Evolutionary conservation across 1,140 invertebrate species (phyloP).

Genomic region (Anagrus nilaparvatae): DNA sequence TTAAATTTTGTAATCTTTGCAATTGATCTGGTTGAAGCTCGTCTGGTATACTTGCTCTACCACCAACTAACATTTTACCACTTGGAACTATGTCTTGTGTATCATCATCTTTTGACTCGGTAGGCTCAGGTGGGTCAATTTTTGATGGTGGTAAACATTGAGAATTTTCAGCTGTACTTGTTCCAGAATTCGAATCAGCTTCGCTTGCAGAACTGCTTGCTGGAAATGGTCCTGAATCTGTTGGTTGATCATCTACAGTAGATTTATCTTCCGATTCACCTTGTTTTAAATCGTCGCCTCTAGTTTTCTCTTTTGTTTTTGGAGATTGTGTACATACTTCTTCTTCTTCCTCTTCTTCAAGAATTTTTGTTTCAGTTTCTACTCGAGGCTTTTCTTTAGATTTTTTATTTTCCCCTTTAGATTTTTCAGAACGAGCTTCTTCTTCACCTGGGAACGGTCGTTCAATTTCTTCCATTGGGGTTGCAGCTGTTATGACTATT

Average conservation of each 20-base stretch:
- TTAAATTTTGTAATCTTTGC: constrained; percentile 70
- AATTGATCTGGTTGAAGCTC: constrained; percentile 76
- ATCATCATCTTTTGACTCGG: constrained; percentile 20
- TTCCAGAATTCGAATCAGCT: constrained; percentile 47
- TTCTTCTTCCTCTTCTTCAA: constrained; percentile 24
- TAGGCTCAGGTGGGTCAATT: constrained; percentile 28
- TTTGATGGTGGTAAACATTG: constrained; percentile 39
- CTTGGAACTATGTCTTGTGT: constrained; percentile 29
- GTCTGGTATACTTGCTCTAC: constrained; percentile 69
- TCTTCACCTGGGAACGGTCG: constrained; percentile 49
- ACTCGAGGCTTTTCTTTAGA: constrained; percentile 13
- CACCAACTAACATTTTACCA: constrained; percentile 58
- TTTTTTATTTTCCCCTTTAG: constrained; percentile 20
- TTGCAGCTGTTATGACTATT: constrained; percentile 81
- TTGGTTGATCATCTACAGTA: constrained; percentile 36
- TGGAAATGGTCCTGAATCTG: constrained; percentile 45
- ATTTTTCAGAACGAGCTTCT: constrained; percentile 21
- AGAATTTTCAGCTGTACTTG: constrained; percentile 52
- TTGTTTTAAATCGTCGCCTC: not conserved
- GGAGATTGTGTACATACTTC: not conserved
- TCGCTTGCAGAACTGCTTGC: constrained; percentile 51
- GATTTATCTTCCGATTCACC: constrained; percentile 26
- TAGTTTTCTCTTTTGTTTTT: not conserved
- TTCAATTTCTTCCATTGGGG: constrained; percentile 75
- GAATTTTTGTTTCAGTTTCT: constrained; percentile 11